Evolutionary conservation across 2,888 invertebrate species (phyloP), one percentile per base, ranked within the genome.

Genomic region (Eudemis profundana): DNA sequence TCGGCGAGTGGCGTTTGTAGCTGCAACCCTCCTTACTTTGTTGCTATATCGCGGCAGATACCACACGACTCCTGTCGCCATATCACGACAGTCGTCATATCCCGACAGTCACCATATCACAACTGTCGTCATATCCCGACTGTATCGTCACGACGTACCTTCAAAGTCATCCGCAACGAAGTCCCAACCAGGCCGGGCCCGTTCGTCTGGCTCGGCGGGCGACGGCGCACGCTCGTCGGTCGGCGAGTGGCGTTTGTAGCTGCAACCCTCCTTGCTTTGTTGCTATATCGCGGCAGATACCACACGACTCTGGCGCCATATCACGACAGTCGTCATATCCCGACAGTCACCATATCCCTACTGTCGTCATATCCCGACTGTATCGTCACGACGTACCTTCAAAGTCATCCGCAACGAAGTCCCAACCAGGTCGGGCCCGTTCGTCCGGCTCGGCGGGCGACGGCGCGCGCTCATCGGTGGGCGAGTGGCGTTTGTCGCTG

Each of bases 141-240:
- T n/a, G n/a, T n/a, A n/a, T n/a, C n/a, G n/a, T n/a, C n/a, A n/a
- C n/a, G n/a, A 46, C 21, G 38, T 72, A 90, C 91, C 92, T 82
- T 97, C 96, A 79, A 97, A 97, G 79, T 97, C 96, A 75, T 96
- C 96, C 10, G 95, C 94, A 1, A 96, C 95, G 75, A 96, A 96
- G 85, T 96, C 95, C 85, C 95, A 93, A 1, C 94, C 94, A 0
- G 94, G 89, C 66, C 89, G 69, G 0, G 84, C 73, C 2, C 78
- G 71, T 67, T 88, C 88, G 40, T 90, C 84, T 0, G 79, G 76
- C 19, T 80, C 83, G 0, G 78, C 73, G 0, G 89, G 86, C 1
- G 88, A 80, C 0, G 89, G 85, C 1, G 85, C 81, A 1, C 86
- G 77, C 33, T 92, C 92, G 1, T 89, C 90, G 0, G 84, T 86